Base-by-base conservation (phyloP, 2,113 vertebrate genomes). In the Dromiciops gliroides region DNA sequence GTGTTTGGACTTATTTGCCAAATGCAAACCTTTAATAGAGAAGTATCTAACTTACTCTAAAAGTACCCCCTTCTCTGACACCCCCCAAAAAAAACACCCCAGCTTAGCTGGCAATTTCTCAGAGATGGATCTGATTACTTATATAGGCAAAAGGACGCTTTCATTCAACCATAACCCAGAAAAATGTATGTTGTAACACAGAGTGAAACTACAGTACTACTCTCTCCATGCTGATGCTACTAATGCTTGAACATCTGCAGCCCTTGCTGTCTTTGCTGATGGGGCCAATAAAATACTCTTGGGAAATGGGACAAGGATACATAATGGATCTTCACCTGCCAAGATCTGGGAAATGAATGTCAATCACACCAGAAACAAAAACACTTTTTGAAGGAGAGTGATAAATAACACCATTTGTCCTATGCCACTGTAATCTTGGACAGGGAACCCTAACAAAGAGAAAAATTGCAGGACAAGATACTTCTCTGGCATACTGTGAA, bases 391-490 rank as follows among this genome's bases (percentile, higher is more conserved):
- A 92, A 53, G 44, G 52, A 91, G 44, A 91, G 91, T 90, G 94
- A 94, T 90, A 93, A 97, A 96, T 50, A 89, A 5, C 51, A 37
- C 75, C 94, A 91, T 97, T 96, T 97, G 95, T 95, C 95, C 92
- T 28, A 3, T 47, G 16, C 51, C 53, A 67, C 89, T 88, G 8
- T 8, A 51, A 67, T 93, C 48, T 56, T 92, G 94, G 47, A 56
- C 93, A 90, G 92, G 95, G 47, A 91, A 95, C 48, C 48, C 52
- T 50, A 12, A 75, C 51, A 3, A 9, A 22, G 0, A 23, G 3
- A 97, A 90, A 75, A 92, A 94, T 0, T 9, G 37, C 51, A 52
- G 88, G 1, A 92, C 67, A 83, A 8, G 94, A 95, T 11, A 0
- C 91, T 89, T 37, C 92, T 94, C 0, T 90, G 1, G 90, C 90